phyloP scores from a whole-genome alignment of 1,140 invertebrate genomes.

The Drosophila malerkotliana region DNA sequence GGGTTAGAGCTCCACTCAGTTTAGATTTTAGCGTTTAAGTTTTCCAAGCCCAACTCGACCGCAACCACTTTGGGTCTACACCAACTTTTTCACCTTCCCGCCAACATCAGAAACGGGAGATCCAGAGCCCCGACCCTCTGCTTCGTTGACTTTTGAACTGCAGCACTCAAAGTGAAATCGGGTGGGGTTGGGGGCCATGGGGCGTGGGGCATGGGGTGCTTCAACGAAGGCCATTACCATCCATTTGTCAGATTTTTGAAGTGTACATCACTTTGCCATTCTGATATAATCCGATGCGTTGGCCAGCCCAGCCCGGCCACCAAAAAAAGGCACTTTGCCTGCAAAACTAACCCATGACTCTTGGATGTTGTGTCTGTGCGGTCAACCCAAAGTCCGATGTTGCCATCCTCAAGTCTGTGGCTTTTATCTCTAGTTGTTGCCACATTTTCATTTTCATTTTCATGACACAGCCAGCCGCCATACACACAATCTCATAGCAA shows the following conservation, averaged over 20 bases:
- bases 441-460: conserved; percentile 1
- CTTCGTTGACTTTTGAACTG: conserved; percentile 28
- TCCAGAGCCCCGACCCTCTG: conserved; percentile 13
- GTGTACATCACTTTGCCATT: conserved; percentile 52
- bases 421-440: conserved; percentile 15
- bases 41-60: conserved; percentile 16
- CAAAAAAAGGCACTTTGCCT: conserved; percentile 29
- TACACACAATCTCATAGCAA: neutral
- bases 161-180: conserved; percentile 31
- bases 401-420: conserved; percentile 22
- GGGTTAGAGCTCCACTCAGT: neutral
- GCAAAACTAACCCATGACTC: conserved; percentile 4
- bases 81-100: conserved; percentile 23
- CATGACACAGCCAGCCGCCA: neutral
- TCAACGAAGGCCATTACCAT: conserved; percentile 30
- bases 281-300: conserved; percentile 53
- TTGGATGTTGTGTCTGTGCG: conserved; percentile 14
- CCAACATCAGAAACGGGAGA: neutral
- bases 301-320: neutral
- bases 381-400: conserved; percentile 17
- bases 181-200: too few species aligned
- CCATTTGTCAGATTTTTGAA: conserved; percentile 56
- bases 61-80: conserved; percentile 31
- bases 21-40: conserved; percentile 36
- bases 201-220: neutral